These are phyloP conservation scores for Hirudinaria manillensis DNA, from an alignment of 2,888 invertebrate species.

Conservation along the genomic window DNA sequence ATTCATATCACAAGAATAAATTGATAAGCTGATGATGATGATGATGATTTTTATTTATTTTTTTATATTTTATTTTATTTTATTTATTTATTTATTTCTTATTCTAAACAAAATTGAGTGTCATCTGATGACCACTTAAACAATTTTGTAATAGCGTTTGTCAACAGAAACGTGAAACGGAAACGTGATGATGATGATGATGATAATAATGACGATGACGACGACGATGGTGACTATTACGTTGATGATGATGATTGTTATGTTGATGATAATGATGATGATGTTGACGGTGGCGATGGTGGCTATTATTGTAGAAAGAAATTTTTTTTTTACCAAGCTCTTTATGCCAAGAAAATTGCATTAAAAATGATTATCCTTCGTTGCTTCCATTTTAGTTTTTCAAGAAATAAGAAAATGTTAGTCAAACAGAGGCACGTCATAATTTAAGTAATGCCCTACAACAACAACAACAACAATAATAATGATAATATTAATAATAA, in stretches of 20 bases:
- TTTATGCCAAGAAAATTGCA: too few species aligned
- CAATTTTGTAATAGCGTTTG: background rate
- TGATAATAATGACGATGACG: background rate
- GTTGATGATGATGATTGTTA: background rate
- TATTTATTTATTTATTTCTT: background rate
- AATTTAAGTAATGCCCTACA: too few species aligned
- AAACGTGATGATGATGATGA: slow-evolving; percentile 7
- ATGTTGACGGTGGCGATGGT: background rate
- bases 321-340: too few species aligned
- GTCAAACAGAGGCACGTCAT: too few species aligned
- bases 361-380: too few species aligned
- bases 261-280: background rate
- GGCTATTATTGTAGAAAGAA: too few species aligned
- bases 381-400: too few species aligned
- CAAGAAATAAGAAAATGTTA: too few species aligned
- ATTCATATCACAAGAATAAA: background rate
- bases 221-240: background rate
- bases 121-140: background rate
- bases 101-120: background rate
- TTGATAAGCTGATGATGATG: too few species aligned
- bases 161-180: background rate
- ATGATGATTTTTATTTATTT: background rate
- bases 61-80: background rate
- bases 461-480: too few species aligned
- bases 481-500: too few species aligned